Conservation (phyloP, 2,797 vertebrate genomes). For the Prionace glauca region DNA sequence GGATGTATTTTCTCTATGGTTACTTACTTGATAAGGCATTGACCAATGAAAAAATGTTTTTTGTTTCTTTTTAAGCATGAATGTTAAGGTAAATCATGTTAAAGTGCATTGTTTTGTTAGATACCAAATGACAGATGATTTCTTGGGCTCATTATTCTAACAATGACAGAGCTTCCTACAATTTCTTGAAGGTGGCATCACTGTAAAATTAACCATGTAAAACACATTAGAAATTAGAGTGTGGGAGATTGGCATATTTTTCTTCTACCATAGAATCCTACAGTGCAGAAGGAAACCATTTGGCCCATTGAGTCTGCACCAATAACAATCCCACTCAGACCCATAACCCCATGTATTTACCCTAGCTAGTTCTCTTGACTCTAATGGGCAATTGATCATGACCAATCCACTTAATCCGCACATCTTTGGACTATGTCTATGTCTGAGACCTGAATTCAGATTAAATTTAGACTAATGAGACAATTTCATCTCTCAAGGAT, state of each 20-base stretch:
- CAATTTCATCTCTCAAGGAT: neutral
- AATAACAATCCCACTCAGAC: too few relatives aligned
- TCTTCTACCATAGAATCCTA: neutral
- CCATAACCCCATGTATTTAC: too few relatives aligned
- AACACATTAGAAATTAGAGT: neutral
- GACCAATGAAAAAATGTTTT: neutral
- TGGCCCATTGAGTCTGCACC: too few relatives aligned
- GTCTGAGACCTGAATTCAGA: neutral
- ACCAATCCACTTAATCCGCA: too few relatives aligned
- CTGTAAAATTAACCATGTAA: neutral
- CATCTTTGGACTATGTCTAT: too few relatives aligned
- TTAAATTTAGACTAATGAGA: neutral
- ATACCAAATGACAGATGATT: neutral
- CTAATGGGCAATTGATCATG: too few relatives aligned
- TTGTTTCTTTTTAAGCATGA: neutral
- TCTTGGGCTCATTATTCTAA: neutral
- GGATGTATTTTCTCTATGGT: neutral
- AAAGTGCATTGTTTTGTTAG: neutral
- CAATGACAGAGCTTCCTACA: neutral
- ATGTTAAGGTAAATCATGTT: neutral
- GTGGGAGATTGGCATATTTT: neutral
- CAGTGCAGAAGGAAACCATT: too few relatives aligned
- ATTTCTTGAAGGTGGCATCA: neutral
- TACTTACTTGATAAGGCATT: neutral
- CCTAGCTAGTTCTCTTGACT: too few relatives aligned